Evolutionary conservation across 2,888 invertebrate genomes (phyloP).

Genomic region (Neria commutata): DNA sequence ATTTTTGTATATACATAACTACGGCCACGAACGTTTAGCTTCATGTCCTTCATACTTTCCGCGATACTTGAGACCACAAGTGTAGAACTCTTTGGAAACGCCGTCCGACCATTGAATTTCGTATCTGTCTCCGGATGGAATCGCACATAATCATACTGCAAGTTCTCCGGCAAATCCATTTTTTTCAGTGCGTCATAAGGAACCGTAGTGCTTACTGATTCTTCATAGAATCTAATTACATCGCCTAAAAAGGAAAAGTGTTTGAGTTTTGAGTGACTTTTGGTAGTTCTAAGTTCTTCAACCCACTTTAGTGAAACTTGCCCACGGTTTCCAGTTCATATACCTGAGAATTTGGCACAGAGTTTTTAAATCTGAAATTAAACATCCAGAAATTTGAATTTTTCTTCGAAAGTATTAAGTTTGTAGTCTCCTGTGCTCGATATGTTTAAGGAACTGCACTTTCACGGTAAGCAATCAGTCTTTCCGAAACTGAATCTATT

Average conservation of each 20-base stretch:
- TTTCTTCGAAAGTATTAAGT: slow-evolving; percentile 54
- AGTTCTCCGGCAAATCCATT: slow-evolving; percentile 82
- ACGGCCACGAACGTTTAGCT: slow-evolving; percentile 71
- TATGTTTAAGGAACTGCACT: slow-evolving; percentile 66
- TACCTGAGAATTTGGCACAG: slow-evolving; percentile 83
- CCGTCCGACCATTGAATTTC: slow-evolving; percentile 77
- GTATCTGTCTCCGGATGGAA: slow-evolving; percentile 83
- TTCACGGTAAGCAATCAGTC: too few relatives aligned
- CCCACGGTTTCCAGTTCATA: slow-evolving; percentile 75
- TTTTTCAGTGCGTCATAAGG: slow-evolving; percentile 76
- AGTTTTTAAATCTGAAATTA: slow-evolving; percentile 76
- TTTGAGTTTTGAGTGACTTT: too few relatives aligned
- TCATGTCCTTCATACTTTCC: slow-evolving; percentile 79
- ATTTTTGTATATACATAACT: too few relatives aligned
- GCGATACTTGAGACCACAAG: slow-evolving; percentile 82
- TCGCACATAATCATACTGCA: slow-evolving; percentile 79
- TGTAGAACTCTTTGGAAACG: slow-evolving; percentile 84
- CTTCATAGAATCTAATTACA: slow-evolving; percentile 73
- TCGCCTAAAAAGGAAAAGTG: slow-evolving; percentile 67
- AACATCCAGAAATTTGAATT: slow-evolving; percentile 73
- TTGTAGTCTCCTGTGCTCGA: slow-evolving; percentile 56
- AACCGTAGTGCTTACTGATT: slow-evolving; percentile 71
- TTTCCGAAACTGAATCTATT: too few relatives aligned
- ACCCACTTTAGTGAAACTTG: slow-evolving; percentile 57
- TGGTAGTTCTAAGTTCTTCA: too few relatives aligned